These are phyloP conservation scores for Polietes domitor DNA, from an alignment of 2,888 invertebrate species.

Conservation along the genomic window DNA sequence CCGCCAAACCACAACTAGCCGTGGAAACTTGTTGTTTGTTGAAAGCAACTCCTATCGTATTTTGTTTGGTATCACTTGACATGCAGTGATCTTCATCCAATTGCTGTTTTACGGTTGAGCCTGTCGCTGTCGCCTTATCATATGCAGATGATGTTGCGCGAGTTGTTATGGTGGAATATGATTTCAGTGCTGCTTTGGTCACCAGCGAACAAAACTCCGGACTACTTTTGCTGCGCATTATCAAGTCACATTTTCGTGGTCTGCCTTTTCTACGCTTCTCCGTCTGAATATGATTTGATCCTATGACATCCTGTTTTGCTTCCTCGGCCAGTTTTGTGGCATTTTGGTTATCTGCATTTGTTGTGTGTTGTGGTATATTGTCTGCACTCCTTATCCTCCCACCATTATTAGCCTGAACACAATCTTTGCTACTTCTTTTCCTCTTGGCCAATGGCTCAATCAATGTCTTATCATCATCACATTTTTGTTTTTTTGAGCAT, in stretches of 20 bases:
- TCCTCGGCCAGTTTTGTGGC: neutral
- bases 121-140: neutral
- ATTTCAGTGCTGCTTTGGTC: constrained; percentile 25
- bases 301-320: neutral
- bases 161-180: neutral
- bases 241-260: neutral
- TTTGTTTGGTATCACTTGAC: too few relatives aligned
- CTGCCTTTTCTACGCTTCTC: neutral
- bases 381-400: neutral
- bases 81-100: neutral
- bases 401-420: too few relatives aligned
- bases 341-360: neutral
- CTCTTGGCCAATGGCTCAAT: neutral
- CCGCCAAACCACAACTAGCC: too few relatives aligned
- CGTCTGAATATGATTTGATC: neutral
- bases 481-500: neutral
- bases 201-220: neutral
- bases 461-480: neutral
- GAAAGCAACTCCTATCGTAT: too few relatives aligned
- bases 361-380: neutral
- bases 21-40: too few relatives aligned
- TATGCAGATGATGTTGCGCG: neutral
- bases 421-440: neutral
- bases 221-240: neutral
- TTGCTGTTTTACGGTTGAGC: neutral